phyloP scores from a whole-genome alignment of 2,888 invertebrate species.

The Anagyrus pseudococci region DNA sequence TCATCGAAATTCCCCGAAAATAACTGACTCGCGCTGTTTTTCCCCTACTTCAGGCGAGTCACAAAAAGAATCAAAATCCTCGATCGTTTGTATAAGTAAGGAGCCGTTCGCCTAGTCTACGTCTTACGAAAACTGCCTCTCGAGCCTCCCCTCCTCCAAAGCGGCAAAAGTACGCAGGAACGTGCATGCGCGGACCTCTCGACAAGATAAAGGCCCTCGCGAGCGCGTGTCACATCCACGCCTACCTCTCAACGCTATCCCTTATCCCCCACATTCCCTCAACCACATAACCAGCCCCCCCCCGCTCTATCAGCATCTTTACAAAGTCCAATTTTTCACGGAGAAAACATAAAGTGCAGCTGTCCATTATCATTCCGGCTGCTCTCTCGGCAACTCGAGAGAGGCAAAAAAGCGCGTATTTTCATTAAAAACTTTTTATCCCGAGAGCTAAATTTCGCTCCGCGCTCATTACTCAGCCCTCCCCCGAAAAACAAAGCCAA shows the following conservation, averaged over 20 bases:
- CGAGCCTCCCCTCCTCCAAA: constrained; percentile 7
- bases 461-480: neutral
- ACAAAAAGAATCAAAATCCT: constrained; percentile 25
- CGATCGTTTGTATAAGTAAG: constrained; percentile 36
- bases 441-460: neutral
- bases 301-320: constrained; percentile 26
- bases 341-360: constrained; percentile 3
- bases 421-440: no score
- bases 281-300: no score
- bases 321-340: constrained; percentile 18
- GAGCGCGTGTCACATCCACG: constrained; percentile 26
- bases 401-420: neutral
- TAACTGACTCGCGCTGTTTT: constrained; percentile 15
- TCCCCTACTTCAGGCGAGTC: neutral
- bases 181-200: constrained; percentile 14
- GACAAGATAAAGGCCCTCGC: constrained; percentile 10
- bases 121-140: constrained; percentile 7
- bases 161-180: constrained; percentile 26
- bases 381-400: neutral
- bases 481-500: no score
- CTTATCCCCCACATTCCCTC: no score
- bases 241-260: constrained; percentile 10
- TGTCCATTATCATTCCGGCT: neutral
- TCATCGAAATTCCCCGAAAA: constrained; percentile 22
- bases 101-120: constrained; percentile 2